These are phyloP conservation scores for Staurois parvus DNA, from an alignment of 2,797 vertebrate species.

Conservation along the genomic window DNA sequence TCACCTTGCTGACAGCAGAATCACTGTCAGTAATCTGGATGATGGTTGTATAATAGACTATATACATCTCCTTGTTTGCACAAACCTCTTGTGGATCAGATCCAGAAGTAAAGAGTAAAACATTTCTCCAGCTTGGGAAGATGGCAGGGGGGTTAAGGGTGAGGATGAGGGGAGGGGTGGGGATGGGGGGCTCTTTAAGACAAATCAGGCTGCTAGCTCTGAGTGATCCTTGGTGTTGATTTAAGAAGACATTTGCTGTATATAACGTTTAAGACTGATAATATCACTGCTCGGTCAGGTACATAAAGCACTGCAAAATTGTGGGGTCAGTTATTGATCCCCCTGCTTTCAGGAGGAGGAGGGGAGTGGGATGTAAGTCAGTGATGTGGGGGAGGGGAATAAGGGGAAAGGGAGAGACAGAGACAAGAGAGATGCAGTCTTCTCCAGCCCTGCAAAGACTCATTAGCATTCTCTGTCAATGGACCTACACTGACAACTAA, in stretches of 20 bases:
- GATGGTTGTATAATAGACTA: conserved; percentile 75
- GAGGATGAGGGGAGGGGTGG: too few species aligned
- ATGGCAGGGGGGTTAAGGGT: conserved; percentile 52
- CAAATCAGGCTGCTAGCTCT: conserved; percentile 76
- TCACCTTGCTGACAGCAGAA: conserved; percentile 68
- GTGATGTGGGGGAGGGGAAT: conserved; percentile 53
- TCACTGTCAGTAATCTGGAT: conserved; percentile 72
- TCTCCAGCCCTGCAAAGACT: conserved; percentile 71
- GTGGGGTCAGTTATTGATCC: conserved; percentile 84
- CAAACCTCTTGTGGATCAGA: conserved; percentile 79
- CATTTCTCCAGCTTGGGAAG: conserved; percentile 68
- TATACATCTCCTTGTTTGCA: conserved; percentile 70
- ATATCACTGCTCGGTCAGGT: conserved; percentile 83
- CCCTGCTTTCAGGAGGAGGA: conserved; percentile 74
- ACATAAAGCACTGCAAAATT: conserved; percentile 87
- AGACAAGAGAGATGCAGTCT: conserved; percentile 63
- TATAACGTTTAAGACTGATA: conserved; percentile 90
- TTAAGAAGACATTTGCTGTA: conserved; percentile 89
- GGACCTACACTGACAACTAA: conserved; percentile 92
- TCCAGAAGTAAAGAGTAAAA: conserved; percentile 77
- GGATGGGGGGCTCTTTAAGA: conserved; percentile 66
- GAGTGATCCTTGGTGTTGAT: conserved; percentile 90
- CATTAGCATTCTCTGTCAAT: conserved; percentile 92
- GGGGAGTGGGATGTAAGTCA: conserved; percentile 63
- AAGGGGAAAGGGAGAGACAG: conserved; percentile 58